Conservation (phyloP, 2,113 vertebrate species). For the Camelus dromedarius region DNA sequence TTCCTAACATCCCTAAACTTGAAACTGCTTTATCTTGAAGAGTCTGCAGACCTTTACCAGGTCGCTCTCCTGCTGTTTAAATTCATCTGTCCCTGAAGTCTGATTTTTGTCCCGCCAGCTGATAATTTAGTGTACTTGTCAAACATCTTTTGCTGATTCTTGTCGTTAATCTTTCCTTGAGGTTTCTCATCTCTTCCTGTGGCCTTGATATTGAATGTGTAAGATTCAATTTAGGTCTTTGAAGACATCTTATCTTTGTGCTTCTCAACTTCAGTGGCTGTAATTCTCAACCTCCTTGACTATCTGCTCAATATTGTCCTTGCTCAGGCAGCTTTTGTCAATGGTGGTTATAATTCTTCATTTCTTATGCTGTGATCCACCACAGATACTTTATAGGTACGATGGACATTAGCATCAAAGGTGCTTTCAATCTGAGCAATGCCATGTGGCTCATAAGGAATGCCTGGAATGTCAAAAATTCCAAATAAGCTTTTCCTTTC, state of each 20-base stretch:
- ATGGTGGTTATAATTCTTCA: constrained; percentile 92
- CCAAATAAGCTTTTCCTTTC: constrained; percentile 66
- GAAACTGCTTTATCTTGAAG: not conserved
- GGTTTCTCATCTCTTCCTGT: constrained; percentile 92
- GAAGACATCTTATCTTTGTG: constrained; percentile 90
- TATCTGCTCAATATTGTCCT: constrained; percentile 92
- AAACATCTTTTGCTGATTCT: constrained; percentile 92
- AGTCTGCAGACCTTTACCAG: constrained; percentile 89
- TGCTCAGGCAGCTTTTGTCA: constrained; percentile 91
- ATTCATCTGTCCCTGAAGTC: constrained; percentile 92
- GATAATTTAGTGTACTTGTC: constrained; percentile 92
- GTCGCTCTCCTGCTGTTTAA: constrained; percentile 93
- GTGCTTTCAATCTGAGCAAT: constrained; percentile 78
- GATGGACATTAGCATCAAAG: not conserved
- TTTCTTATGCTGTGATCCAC: constrained; percentile 84
- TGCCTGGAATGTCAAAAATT: constrained; percentile 84
- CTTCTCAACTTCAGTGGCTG: constrained; percentile 90
- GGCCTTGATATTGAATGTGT: constrained; percentile 92
- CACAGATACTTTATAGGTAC: constrained; percentile 80
- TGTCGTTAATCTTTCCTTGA: constrained; percentile 91
- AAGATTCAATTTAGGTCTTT: constrained; percentile 90
- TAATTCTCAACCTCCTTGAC: constrained; percentile 91
- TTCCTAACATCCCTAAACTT: not conserved
- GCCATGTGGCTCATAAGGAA: constrained; percentile 79
- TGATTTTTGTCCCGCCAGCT: constrained; percentile 92